These are phyloP conservation scores for Paralinhomoeus sp. DNA, from an alignment of 2,888 invertebrate genomes.

Conservation along the genomic window DNA sequence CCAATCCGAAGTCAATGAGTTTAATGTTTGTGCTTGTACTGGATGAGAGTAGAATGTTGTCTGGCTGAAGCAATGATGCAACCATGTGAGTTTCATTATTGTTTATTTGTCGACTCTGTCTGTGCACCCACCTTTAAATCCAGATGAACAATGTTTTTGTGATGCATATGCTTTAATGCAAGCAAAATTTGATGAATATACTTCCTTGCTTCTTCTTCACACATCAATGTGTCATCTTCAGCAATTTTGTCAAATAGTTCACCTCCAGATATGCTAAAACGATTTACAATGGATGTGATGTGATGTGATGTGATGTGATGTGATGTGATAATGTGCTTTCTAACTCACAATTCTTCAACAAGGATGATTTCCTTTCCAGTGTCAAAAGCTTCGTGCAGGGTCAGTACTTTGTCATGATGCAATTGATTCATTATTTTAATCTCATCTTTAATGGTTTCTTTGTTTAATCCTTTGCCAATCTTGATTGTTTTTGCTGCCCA, in stretches of 20 bases:
- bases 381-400: slow-evolving; percentile 30
- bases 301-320: no score
- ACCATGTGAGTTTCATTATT: no score
- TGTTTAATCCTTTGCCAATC: slow-evolving; percentile 27
- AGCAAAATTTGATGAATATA: slow-evolving; percentile 31
- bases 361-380: slow-evolving; percentile 30
- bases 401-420: slow-evolving; percentile 28
- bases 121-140: slow-evolving; percentile 26
- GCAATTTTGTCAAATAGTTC: slow-evolving; percentile 30
- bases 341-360: slow-evolving; percentile 30
- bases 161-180: slow-evolving; percentile 30
- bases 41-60: slow-evolving; percentile 29
- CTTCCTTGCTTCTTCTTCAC: slow-evolving; percentile 27
- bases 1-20: slow-evolving; percentile 31
- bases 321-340: not conserved
- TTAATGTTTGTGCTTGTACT: slow-evolving; percentile 28
- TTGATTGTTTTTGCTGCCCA: not conserved
- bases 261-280: slow-evolving; percentile 28
- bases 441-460: slow-evolving; percentile 28
- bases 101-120: no score
- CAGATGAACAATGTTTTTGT: slow-evolving; percentile 29
- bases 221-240: slow-evolving; percentile 26
- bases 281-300: no score
- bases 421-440: slow-evolving; percentile 30
- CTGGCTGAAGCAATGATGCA: no score